Percentiles rank a stretch among this genome's conserved stretches.
phyloP scores from a whole-genome alignment of 2,888 invertebrate genomes.

The Timema podura region DNA sequence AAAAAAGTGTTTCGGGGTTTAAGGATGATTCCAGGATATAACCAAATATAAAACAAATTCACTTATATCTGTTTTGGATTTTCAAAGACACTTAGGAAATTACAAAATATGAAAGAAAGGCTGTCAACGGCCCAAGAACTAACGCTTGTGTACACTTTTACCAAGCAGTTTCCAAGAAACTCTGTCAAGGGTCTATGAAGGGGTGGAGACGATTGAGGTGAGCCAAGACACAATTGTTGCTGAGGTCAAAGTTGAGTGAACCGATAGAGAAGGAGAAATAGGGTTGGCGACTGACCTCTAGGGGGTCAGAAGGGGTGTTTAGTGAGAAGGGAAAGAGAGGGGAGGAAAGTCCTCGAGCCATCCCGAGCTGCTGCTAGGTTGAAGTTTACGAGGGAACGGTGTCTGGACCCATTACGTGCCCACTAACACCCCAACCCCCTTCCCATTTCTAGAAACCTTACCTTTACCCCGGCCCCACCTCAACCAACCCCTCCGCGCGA shows the following conservation, averaged over 20 bases:
- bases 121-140: no score
- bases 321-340: neutral
- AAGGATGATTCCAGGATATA: no score
- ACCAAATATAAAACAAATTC: no score
- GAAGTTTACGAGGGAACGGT: slow-evolving; percentile 10
- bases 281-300: neutral
- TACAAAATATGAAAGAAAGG: no score
- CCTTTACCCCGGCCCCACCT: neutral
- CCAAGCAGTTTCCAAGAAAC: slow-evolving; percentile 3
- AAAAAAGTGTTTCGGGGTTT: no score
- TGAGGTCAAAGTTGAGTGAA: slow-evolving; percentile 2
- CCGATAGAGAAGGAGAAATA: slow-evolving; percentile 3
- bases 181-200: neutral
- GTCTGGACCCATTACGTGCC: slow-evolving; percentile 16
- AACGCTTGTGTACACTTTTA: slow-evolving; percentile 4
- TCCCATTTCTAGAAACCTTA: neutral
- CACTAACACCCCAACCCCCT: slow-evolving; percentile 1
- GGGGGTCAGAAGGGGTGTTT: neutral
- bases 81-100: no score
- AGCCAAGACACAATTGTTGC: neutral
- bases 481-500: neutral
- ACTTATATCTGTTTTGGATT: no score
- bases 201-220: neutral
- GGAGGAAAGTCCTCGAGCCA: neutral
- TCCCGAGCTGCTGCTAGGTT: neutral